Evolutionary conservation across 2,797 vertebrate species (phyloP).

Genomic region (Sebastes nivosus): DNA sequence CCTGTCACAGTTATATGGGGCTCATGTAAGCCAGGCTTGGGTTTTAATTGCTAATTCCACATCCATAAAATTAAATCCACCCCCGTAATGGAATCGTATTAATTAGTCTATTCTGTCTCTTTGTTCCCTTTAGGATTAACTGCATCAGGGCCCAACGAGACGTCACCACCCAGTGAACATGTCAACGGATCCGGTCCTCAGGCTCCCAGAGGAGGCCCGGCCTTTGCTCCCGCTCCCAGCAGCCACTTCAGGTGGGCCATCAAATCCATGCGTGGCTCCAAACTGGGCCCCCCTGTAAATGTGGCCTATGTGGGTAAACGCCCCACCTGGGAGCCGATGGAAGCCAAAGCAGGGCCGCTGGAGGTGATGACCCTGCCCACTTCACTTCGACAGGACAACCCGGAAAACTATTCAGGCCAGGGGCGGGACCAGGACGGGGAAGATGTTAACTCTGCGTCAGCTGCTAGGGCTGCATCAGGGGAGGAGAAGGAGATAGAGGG

Average conservation of each 20-base stretch:
- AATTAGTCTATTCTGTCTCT: constrained; percentile 71
- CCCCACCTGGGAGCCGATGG: constrained; percentile 73
- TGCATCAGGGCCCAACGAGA: constrained; percentile 50
- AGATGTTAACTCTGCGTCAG: constrained; percentile 6
- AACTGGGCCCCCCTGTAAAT: constrained; percentile 46
- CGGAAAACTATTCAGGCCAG: constrained; percentile 84
- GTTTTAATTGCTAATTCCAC: constrained; percentile 72
- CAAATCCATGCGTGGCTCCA: constrained; percentile 66
- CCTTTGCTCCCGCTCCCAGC: constrained; percentile 44
- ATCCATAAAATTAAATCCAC: constrained; percentile 69
- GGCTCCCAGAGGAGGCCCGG: constrained; percentile 41
- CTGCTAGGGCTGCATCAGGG: constrained; percentile 26
- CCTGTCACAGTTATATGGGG: background rate
- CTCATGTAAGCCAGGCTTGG: constrained; percentile 40
- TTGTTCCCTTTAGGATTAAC: constrained; percentile 67
- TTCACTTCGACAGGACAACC: constrained; percentile 65
- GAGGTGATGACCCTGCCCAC: constrained; percentile 78
- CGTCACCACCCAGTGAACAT: constrained; percentile 47
- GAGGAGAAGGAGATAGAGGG: constrained; percentile 76
- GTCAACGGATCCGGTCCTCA: constrained; percentile 48
- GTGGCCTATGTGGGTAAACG: constrained; percentile 41
- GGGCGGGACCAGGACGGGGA: constrained; percentile 76
- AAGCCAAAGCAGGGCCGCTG: constrained; percentile 78
- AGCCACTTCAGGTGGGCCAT: constrained; percentile 68
- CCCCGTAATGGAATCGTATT: constrained; percentile 22